These are phyloP conservation scores for Ctenicera cuprea DNA, from an alignment of 2,888 invertebrate genomes.

Conservation along the genomic window DNA sequence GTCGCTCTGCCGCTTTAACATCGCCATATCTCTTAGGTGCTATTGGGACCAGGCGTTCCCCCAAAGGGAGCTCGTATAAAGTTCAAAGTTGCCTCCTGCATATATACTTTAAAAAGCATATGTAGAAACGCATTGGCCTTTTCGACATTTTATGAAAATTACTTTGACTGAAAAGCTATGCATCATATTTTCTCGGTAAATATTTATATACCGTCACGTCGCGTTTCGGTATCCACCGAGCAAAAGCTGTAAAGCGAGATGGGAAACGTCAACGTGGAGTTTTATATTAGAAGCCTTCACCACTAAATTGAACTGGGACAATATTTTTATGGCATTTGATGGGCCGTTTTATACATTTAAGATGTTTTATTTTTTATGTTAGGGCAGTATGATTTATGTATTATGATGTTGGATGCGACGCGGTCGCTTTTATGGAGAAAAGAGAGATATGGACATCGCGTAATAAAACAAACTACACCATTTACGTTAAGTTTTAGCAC, in stretches of 20 bases:
- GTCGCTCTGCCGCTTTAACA: slow-evolving; percentile 41
- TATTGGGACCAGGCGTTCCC: slow-evolving; percentile 44
- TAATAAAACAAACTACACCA: slow-evolving; percentile 33
- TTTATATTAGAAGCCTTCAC: slow-evolving; percentile 39
- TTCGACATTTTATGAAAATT: slow-evolving; percentile 54
- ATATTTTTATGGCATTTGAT: slow-evolving; percentile 52
- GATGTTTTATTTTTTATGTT: slow-evolving; percentile 49
- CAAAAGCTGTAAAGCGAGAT: slow-evolving; percentile 42
- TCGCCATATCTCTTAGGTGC: slow-evolving; percentile 47
- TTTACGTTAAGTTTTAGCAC: slow-evolving; percentile 33
- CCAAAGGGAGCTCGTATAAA: slow-evolving; percentile 50
- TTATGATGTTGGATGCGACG: slow-evolving; percentile 34
- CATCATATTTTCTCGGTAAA: slow-evolving; percentile 52
- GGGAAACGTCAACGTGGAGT: slow-evolving; percentile 43
- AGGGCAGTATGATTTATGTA: slow-evolving; percentile 47
- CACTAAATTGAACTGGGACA: slow-evolving; percentile 51
- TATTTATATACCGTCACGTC: slow-evolving; percentile 47
- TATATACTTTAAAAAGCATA: slow-evolving; percentile 41
- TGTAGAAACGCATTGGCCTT: slow-evolving; percentile 51
- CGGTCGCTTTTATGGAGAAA: slow-evolving; percentile 29
- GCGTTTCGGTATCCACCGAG: slow-evolving; percentile 7
- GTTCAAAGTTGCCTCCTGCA: slow-evolving; percentile 49
- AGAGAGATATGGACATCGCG: slow-evolving; percentile 31
- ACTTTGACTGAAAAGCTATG: slow-evolving; percentile 52
- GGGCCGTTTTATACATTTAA: slow-evolving; percentile 49